Base-by-base conservation (phyloP, 2,888 invertebrate genomes). In the Bibio marci region DNA sequence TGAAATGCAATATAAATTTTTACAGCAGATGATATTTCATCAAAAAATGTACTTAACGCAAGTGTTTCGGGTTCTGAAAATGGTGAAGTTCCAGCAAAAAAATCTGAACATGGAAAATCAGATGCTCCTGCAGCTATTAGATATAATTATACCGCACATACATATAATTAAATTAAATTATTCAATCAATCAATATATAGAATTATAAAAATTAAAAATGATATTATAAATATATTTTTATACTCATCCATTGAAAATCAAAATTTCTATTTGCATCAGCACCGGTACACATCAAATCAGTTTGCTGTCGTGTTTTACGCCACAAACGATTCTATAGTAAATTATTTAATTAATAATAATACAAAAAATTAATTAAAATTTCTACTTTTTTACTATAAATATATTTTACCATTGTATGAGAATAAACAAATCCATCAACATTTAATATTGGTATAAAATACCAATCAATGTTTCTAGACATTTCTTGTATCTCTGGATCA, bases 391-490 rank as follows among this genome's bases (percentile, higher is more conserved):
- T n/a, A n/a, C n/a, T n/a, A n/a, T n/a, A n/a, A n/a, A n/a, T n/a
- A n/a, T n/a, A n/a, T 64, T 67, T 64, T 59, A 80, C 77, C 43
- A 53, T 59, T 2, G 64, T 63, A 49, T 76, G 75, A 0, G 76
- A 70, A 49, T 72, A 78, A 2, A 52, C 67, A 52, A 77, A 81
- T 12, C 81, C 81, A 59, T 82, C 81, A 26, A 80, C 79, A 55
- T 82, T 82, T 3, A 68, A 59, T 0, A 76, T 70, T 0, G 82
- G 81, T 41, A 83, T 65, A 43, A 83, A 66, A 50, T 80, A 76
- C 79, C 80, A 83, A 48, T 81, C 75, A 46, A 76, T 73, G 39
- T 64, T 64, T 44, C 78, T 70, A 2, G 77, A 72, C 48, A 81
- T 55, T 7, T 59, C 53, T 18, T 70, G 63, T 0, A 76, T 63